Percentiles rank a stretch among this genome's conserved stretches.
phyloP scores from a whole-genome alignment of 2,113 vertebrate species.

The rat (Rattus norvegicus) region DNA sequence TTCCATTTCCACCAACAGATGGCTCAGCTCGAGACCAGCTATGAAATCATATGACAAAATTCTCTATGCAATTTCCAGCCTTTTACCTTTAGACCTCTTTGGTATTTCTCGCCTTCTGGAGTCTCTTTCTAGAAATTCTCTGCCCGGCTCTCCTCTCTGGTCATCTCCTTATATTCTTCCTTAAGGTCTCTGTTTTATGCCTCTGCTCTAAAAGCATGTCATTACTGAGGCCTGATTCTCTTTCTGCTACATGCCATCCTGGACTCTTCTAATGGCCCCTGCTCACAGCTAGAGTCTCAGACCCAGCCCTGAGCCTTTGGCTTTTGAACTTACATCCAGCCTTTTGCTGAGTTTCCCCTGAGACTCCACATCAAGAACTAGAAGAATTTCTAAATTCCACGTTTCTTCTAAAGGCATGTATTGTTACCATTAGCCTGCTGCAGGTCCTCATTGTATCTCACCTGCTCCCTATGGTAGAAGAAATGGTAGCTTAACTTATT shows the following conservation, averaged over 20 bases:
- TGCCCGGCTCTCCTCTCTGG: background rate
- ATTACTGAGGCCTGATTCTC: background rate
- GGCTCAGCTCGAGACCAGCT: background rate
- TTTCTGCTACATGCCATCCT: no score
- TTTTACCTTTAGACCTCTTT: background rate
- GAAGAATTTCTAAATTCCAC: slow-evolving; percentile 9
- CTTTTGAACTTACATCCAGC: background rate
- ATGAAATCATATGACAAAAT: background rate
- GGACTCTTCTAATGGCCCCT: background rate
- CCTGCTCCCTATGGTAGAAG: background rate
- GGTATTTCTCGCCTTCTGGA: background rate
- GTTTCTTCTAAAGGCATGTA: background rate
- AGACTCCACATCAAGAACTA: background rate
- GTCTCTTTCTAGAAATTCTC: background rate
- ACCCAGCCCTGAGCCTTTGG: background rate
- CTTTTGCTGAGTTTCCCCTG: background rate
- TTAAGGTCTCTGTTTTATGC: background rate
- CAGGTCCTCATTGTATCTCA: background rate
- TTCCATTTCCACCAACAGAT: background rate
- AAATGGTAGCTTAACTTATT: background rate
- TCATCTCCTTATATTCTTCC: background rate
- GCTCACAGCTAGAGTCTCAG: background rate
- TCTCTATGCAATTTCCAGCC: background rate
- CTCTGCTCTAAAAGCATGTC: background rate
- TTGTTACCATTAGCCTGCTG: background rate